These are phyloP conservation scores for Amphimedon queenslandica DNA, from an alignment of 37 sponge, comb jelly and placozoan species.

Conservation along the genomic window DNA sequence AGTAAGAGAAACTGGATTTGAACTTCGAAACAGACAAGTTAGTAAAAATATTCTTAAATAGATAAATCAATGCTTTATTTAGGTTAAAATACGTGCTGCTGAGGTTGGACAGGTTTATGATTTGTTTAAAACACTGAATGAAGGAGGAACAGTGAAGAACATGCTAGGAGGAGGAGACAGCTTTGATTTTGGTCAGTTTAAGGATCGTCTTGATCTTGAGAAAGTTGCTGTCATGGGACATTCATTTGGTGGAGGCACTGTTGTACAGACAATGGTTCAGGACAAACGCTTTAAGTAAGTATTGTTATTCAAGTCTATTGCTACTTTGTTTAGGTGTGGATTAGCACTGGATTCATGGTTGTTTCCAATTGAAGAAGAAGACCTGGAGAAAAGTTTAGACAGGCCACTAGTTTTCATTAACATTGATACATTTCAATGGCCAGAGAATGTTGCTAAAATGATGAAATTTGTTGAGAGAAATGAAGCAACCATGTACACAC, in stretches of 20 bases:
- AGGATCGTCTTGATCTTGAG: conserved; percentile 37
- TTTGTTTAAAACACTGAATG: conserved; percentile 32
- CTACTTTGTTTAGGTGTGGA: conserved; percentile 36
- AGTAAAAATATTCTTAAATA: neutral
- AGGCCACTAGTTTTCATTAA: conserved; percentile 75
- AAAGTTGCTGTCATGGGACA: conserved; percentile 51
- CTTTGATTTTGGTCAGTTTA: conserved; percentile 50
- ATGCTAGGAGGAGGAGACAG: conserved; percentile 21
- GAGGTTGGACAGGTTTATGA: conserved; percentile 39
- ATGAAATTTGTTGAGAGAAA: conserved; percentile 30
- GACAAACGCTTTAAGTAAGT: conserved; percentile 52
- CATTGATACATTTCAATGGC: conserved; percentile 51
- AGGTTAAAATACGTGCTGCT: conserved; percentile 23
- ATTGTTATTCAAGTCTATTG: neutral
- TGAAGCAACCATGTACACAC: too few species aligned
- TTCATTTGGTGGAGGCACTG: conserved; percentile 63
- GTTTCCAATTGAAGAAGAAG: conserved; percentile 30
- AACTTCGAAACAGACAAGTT: conserved; percentile 44
- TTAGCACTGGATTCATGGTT: conserved; percentile 54
- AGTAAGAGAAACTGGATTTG: conserved; percentile 29
- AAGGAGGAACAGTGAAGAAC: conserved; percentile 37
- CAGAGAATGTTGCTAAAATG: conserved; percentile 43
- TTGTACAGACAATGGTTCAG: conserved; percentile 41
- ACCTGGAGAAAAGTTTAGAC: conserved; percentile 10
- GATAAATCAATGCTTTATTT: neutral